Percentiles rank a stretch among this genome's conserved stretches.
These are phyloP conservation scores for Ciconia maguari DNA, from an alignment of 2,113 vertebrate species.

Conservation along the genomic window DNA sequence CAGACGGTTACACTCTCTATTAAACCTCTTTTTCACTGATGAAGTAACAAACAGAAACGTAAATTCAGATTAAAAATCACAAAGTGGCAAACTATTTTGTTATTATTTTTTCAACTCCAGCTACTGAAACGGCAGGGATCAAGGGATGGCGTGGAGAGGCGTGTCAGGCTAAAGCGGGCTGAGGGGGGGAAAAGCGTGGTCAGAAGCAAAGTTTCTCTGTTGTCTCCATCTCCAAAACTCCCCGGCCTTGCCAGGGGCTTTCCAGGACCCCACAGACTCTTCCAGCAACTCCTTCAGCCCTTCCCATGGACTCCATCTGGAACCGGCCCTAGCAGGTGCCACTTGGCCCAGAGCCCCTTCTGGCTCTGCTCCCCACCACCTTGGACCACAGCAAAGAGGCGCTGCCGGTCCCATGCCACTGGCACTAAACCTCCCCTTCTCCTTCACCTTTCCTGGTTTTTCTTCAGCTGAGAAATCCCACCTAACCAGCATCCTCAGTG, in stretches of 20 bases:
- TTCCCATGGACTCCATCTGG: neutral
- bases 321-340: neutral
- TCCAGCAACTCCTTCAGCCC: neutral
- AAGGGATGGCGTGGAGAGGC: fast-evolving
- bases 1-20: neutral
- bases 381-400: neutral
- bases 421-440: neutral
- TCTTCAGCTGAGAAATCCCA: neutral
- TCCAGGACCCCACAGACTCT: neutral
- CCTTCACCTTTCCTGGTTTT: neutral
- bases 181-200: fast-evolving
- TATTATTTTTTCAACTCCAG: neutral
- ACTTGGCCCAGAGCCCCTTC: neutral
- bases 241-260: neutral
- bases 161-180: neutral
- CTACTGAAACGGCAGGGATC: neutral
- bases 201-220: neutral
- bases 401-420: neutral
- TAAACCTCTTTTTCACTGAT: neutral
- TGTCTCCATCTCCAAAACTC: neutral
- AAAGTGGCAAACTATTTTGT: neutral
- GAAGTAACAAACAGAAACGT: neutral
- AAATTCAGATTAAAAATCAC: neutral
- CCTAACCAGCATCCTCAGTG: neutral
- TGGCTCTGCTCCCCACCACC: neutral